These are phyloP conservation scores for Aphelenchoides besseyi DNA, from an alignment of 1,140 invertebrate species.

Conservation along the genomic window DNA sequence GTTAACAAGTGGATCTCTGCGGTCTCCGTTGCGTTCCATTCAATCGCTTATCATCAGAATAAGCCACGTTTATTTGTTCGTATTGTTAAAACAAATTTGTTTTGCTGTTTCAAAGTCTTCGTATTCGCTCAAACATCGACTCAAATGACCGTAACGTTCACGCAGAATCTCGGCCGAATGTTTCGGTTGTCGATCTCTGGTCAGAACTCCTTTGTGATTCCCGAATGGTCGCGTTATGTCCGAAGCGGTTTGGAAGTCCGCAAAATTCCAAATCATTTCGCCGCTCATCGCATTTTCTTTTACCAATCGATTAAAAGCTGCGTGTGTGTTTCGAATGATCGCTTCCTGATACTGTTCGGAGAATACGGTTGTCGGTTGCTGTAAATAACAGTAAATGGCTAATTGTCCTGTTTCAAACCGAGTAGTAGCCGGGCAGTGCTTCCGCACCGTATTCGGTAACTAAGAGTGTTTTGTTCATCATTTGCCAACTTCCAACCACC, in stretches of 20 bases:
- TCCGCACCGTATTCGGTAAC: conserved; percentile 93
- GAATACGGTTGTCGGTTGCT: conserved; percentile 79
- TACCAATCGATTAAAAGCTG: conserved; percentile 81
- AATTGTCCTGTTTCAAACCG: conserved; percentile 18
- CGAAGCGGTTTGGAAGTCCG: not conserved
- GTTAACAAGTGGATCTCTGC: not conserved
- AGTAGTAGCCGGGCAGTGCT: conserved; percentile 73
- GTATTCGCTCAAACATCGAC: not conserved
- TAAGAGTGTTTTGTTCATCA: conserved; percentile 82
- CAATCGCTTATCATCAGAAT: not conserved
- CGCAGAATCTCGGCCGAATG: conserved; percentile 75
- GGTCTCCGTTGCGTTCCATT: not conserved
- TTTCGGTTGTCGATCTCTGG: conserved; percentile 80
- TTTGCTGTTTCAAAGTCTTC: not conserved
- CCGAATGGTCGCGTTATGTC: conserved; percentile 65
- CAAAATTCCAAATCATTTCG: conserved; percentile 89
- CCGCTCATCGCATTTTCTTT: conserved; percentile 78
- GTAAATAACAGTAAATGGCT: conserved; percentile 36
- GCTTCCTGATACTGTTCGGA: conserved; percentile 88
- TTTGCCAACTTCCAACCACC: conserved; percentile 69
- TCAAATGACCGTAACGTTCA: conserved; percentile 69
- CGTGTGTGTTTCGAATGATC: conserved; percentile 79
- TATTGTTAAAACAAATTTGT: not conserved
- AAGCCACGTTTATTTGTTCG: too few species aligned
- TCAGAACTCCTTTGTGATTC: conserved; percentile 87